Evolutionary conservation across 2,888 invertebrate genomes (phyloP).

Genomic region (Sympetrum striolatum): DNA sequence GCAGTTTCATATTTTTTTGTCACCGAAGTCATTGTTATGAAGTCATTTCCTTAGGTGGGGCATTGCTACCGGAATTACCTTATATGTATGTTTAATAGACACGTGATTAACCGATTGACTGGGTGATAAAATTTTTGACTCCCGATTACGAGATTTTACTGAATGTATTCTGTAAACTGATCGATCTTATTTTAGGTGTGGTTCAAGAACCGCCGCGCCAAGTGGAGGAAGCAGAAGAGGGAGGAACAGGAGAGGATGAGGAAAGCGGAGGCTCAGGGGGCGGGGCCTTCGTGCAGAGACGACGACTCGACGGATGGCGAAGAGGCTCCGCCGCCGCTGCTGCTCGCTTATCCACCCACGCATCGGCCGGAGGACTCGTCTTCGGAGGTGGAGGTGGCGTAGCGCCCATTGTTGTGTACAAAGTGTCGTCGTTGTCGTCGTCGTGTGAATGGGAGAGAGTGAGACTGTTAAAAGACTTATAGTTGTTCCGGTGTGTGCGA

Average conservation of each 20-base stretch:
- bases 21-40: too few species aligned
- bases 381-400: conserved; percentile 28
- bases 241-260: conserved; percentile 72
- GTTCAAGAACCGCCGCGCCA: conserved; percentile 95
- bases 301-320: conserved; percentile 16
- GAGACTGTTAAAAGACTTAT: neutral
- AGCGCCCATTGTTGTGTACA: neutral
- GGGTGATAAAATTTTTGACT: too few species aligned
- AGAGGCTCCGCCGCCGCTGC: neutral
- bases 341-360: neutral
- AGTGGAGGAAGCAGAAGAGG: conserved; percentile 95
- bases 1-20: too few species aligned
- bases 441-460: neutral
- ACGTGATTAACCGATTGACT: too few species aligned
- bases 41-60: too few species aligned
- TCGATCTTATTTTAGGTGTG: conserved; percentile 75
- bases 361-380: neutral
- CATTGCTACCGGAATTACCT: too few species aligned
- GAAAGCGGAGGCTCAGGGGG: conserved; percentile 71
- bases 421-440: conserved; percentile 1
- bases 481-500: neutral
- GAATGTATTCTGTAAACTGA: too few species aligned
- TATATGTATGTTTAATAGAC: too few species aligned
- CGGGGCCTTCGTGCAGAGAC: neutral
- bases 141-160: too few species aligned